Evolutionary conservation across 2,113 vertebrate species (phyloP), one percentile per base, ranked within the genome.

Genomic region (Eretmochelys imbricata): DNA sequence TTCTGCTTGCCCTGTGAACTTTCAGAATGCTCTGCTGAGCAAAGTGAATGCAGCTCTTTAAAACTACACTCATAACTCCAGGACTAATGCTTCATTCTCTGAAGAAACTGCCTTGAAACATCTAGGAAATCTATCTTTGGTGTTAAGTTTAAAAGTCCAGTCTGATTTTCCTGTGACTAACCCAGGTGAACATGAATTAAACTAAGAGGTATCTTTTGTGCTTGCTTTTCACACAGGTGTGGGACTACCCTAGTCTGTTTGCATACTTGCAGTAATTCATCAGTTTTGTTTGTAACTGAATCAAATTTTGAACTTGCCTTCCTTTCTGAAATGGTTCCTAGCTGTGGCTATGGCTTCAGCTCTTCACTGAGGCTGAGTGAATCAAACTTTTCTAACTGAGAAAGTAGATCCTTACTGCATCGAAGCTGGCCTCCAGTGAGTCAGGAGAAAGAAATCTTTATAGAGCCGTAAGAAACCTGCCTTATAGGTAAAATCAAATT

Each of bases 21-120:
- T 54, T 75, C 85, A 91, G 57, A 91, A 87, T 1, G 38, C 89
- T 93, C 82, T 80, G 0, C 42, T 91, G 93, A 93, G 8, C 94
- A 94, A 57, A 55, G 48, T 76, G 86, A 96, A 92, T 85, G 1
- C 80, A 22, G 59, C 87, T 92, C 35, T 91, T 79, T 50, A 51
- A 82, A 93, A 82, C 46, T 6, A 29, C 54, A 4, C 2, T 42
- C 87, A 13, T 10, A 20, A 7, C 82, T 83, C 57, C 27, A 22
- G 42, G 82, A 51, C 65, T 92, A 46, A 17, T n/a, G 62, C 49
- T 92, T n/a, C 49, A 5, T 8, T 78, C 59, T 88, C 85, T 85
- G 84, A 65, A 83, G 65, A 91, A 93, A 89, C 88, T 22, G 75
- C 90, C 50, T 93, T n/a, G 55, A n/a, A 94, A 65, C n/a, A 69